A percentile compares a stretch with the other conserved stretches of the same genome.
phyloP scores from a whole-genome alignment of 1,140 invertebrate genomes.

The Zophobas morio region DNA sequence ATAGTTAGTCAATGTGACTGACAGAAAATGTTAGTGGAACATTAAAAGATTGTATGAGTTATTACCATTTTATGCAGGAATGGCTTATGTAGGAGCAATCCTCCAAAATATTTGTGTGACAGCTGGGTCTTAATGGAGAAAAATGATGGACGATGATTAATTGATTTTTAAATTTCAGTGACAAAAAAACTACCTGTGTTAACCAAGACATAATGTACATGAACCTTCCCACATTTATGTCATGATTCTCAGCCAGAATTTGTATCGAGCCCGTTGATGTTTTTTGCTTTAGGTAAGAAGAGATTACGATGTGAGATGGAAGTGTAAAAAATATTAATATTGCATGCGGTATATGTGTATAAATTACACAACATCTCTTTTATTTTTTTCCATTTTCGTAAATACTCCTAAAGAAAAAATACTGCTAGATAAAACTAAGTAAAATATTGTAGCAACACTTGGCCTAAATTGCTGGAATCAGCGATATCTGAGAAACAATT shows the following conservation, averaged over 20 bases:
- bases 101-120: slow-evolving; percentile 38
- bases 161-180: slow-evolving; percentile 36
- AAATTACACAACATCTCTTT: background rate
- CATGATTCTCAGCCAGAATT: background rate
- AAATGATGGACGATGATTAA: slow-evolving; percentile 47
- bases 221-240: background rate
- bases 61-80: slow-evolving; percentile 43
- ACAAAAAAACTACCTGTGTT: slow-evolving; percentile 33
- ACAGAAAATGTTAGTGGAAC: slow-evolving; percentile 44
- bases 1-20: background rate
- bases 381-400: background rate
- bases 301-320: too few relatives aligned
- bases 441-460: slow-evolving; percentile 60
- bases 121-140: slow-evolving; percentile 43
- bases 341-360: too few relatives aligned
- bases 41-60: slow-evolving; percentile 41
- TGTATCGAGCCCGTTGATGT: background rate
- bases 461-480: slow-evolving; percentile 58
- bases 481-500: slow-evolving; percentile 62
- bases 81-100: slow-evolving; percentile 46
- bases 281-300: too few relatives aligned
- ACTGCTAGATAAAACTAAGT: slow-evolving; percentile 22
- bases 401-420: background rate
- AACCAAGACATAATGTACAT: background rate
- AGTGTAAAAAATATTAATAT: too few relatives aligned